Evolutionary conservation across 1,140 invertebrate species (phyloP), one percentile per base, ranked within the genome.

Genomic region (Drosophila malerkotliana): DNA sequence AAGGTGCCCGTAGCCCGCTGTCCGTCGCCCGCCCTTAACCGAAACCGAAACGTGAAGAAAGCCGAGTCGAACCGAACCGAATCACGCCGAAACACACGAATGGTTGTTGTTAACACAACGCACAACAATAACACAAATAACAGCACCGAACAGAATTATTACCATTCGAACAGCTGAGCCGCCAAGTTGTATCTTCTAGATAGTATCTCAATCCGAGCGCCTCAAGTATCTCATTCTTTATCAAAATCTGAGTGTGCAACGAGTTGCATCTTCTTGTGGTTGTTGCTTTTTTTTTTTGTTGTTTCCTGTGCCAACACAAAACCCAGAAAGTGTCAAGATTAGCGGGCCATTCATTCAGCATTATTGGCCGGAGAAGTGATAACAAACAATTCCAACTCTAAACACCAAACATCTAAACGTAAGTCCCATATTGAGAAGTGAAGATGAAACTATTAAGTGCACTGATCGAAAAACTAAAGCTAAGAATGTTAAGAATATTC

Each of bases 81-180:
- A 18, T 15, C 41, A 2, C 4, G 14, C 12, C 39, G 39, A 44
- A n/a, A 6, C 5, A 5, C 26, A 7, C 41, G 41, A 44, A 18
- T 18, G n/a, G 14, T 41, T 71, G 57, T 72, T 63, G 45, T 26
- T 63, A 66, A 51, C 45, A 39, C 24, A 44, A 18, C 9, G 15
- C 4, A 39, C 24, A 53, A 44, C 14, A 44, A 44, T 44, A 44
- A 44, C 7, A 44, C 14, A 18, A 44, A 18, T n/a, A 18, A 8
- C 41, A 9, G 14, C 15, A 9, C n/a, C 2, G 41, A 18, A 9
- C n/a, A 12, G 41, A 44, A 44, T 44, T 69, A 69, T 68, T 49
- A 68, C 64, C 30, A 24, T 52, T 44, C 26, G 57, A 63, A 47
- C 61, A 68, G 61, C 62, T 63, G 54, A 63, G 61, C 21, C 18